phyloP scores from a whole-genome alignment of 2,888 invertebrate genomes.

The Rosalia funebris region DNA sequence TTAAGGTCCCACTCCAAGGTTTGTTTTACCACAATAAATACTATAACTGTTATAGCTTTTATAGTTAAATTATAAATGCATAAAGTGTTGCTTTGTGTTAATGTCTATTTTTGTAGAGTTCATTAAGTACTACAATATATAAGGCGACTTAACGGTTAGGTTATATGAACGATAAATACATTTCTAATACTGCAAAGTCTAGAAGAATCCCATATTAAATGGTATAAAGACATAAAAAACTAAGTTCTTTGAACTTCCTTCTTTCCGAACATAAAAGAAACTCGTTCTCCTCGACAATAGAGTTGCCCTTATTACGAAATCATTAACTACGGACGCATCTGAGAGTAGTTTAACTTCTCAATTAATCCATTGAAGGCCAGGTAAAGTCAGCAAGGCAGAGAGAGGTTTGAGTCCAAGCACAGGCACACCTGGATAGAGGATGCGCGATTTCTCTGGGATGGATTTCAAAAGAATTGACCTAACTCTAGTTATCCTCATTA shows the following conservation, averaged over 20 bases:
- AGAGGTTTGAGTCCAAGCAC: conserved; percentile 32
- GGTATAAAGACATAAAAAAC: too few relatives aligned
- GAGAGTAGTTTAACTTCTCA: conserved; percentile 48
- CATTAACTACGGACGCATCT: conserved; percentile 39
- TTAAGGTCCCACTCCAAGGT: too few relatives aligned
- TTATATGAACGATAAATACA: too few relatives aligned
- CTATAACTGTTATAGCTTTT: too few relatives aligned
- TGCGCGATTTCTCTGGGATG: conserved; percentile 50
- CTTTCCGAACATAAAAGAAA: conserved; percentile 6
- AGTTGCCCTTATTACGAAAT: conserved; percentile 39
- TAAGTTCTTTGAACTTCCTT: neutral
- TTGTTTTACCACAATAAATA: too few relatives aligned
- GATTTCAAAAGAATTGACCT: conserved; percentile 63
- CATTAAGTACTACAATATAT: too few relatives aligned
- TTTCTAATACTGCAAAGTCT: too few relatives aligned
- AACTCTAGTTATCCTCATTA: conserved; percentile 65
- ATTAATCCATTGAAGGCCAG: conserved; percentile 49
- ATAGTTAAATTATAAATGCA: too few relatives aligned
- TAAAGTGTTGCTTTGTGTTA: too few relatives aligned
- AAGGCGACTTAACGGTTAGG: too few relatives aligned
- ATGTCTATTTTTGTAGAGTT: too few relatives aligned
- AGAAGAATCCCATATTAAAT: too few relatives aligned
- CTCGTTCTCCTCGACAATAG: conserved; percentile 16
- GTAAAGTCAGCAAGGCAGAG: conserved; percentile 50
- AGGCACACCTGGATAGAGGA: conserved; percentile 57